These are phyloP conservation scores for Phortica magna DNA, from an alignment of 2,888 invertebrate genomes.

Conservation along the genomic window DNA sequence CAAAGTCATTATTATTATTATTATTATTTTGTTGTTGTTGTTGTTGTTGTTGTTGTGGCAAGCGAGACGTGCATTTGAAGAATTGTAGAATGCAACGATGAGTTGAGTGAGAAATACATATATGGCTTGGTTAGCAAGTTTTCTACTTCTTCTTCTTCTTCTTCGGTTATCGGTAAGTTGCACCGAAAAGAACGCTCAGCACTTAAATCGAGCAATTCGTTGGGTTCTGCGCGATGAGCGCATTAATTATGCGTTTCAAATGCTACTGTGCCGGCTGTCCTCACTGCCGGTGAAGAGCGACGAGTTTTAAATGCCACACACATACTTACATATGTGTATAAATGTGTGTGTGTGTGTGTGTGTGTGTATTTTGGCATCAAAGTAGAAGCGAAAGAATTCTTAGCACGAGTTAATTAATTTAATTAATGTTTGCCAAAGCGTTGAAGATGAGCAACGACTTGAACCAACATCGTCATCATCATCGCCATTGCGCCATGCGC, in stretches of 20 bases:
- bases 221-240: constrained; percentile 66
- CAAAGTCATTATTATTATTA: constrained; percentile 22
- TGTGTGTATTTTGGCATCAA: background rate
- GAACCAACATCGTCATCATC: background rate
- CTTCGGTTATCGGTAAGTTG: no score
- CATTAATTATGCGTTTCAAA: constrained; percentile 70
- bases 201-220: constrained; percentile 44
- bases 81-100: no score
- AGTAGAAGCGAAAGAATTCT: constrained; percentile 50
- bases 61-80: no score
- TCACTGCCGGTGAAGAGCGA: background rate
- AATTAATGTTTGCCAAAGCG: constrained; percentile 68
- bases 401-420: constrained; percentile 72
- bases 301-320: background rate
- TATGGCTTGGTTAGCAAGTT: background rate
- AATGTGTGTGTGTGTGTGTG: constrained; percentile 10
- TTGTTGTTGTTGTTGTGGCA: no score
- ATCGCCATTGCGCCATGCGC: background rate
- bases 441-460: constrained; percentile 53
- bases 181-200: background rate
- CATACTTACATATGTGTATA: constrained; percentile 33
- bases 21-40: no score
- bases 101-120: no score
- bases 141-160: no score
- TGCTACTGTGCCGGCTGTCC: constrained; percentile 42